A percentile compares a stretch with the other conserved stretches of the same genome.
Evolutionary conservation across 2,797 vertebrate genomes (phyloP).

Genomic region (Natrix natrix): DNA sequence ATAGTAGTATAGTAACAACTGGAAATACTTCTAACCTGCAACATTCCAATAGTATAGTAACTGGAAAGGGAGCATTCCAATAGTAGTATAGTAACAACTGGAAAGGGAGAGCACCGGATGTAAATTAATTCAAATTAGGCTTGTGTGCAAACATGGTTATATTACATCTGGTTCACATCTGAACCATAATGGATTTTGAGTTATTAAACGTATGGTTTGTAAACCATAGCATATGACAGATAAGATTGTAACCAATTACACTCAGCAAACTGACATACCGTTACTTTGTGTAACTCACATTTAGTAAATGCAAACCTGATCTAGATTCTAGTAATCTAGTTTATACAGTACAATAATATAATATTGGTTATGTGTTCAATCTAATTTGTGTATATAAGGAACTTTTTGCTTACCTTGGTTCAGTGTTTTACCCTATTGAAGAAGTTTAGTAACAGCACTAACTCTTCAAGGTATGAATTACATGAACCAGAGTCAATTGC

Average conservation of each 20-base stretch:
- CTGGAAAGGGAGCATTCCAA: neutral
- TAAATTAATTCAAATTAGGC: neutral
- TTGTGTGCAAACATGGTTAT: neutral
- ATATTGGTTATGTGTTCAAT: neutral
- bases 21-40: neutral
- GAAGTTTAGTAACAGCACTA: neutral
- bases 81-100: neutral
- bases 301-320: neutral
- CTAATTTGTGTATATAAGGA: neutral
- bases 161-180: neutral
- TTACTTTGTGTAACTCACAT: neutral
- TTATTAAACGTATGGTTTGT: neutral
- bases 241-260: neutral
- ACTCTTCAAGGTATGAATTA: neutral
- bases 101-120: neutral
- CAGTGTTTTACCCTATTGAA: neutral
- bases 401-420: neutral
- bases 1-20: neutral
- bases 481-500: neutral
- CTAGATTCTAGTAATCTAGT: neutral
- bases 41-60: neutral
- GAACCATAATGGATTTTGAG: neutral
- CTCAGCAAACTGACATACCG: neutral
- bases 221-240: neutral
- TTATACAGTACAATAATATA: neutral